These are phyloP conservation scores for Hypomecis atomaria DNA, from an alignment of 2,888 invertebrate species.

Conservation along the genomic window DNA sequence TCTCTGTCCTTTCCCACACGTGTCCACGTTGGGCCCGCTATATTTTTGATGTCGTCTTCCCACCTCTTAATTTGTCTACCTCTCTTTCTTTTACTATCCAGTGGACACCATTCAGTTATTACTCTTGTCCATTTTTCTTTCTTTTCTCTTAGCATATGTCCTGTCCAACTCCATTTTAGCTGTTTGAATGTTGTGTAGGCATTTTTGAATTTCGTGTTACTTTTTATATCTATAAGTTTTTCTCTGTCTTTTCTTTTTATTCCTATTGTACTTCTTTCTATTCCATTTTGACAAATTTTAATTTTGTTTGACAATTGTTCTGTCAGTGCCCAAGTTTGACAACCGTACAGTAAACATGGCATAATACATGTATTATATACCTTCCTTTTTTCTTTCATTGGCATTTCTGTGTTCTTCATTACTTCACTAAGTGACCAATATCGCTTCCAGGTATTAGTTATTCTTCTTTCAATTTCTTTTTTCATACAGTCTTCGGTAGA, in stretches of 20 bases:
- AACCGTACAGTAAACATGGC: slow-evolving; percentile 28
- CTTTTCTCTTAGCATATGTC: too few relatives aligned
- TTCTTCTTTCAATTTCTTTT: slow-evolving; percentile 24
- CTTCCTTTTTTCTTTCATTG: neutral
- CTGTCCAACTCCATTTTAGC: too few relatives aligned
- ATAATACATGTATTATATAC: slow-evolving; percentile 28
- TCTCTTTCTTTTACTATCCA: too few relatives aligned
- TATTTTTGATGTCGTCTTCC: too few relatives aligned
- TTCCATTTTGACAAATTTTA: slow-evolving; percentile 12
- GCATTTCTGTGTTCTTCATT: slow-evolving; percentile 3
- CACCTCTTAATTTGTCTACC: too few relatives aligned
- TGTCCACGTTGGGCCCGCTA: too few relatives aligned
- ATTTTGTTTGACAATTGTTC: slow-evolving; percentile 12
- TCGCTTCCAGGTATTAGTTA: slow-evolving; percentile 31
- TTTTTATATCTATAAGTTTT: neutral
- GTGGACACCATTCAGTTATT: too few relatives aligned
- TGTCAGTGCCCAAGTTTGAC: slow-evolving; percentile 29
- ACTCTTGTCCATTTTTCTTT: too few relatives aligned
- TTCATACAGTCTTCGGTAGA: too few relatives aligned
- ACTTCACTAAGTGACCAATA: slow-evolving; percentile 32
- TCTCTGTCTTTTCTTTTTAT: slow-evolving; percentile 5
- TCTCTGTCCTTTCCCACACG: too few relatives aligned
- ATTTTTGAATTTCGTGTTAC: neutral
- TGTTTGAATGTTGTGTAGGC: too few relatives aligned
- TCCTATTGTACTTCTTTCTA: slow-evolving; percentile 10